Evolutionary conservation across 2,888 invertebrate genomes (phyloP), one percentile per base, ranked within the genome.

Genomic region (Chalcis sispes): DNA sequence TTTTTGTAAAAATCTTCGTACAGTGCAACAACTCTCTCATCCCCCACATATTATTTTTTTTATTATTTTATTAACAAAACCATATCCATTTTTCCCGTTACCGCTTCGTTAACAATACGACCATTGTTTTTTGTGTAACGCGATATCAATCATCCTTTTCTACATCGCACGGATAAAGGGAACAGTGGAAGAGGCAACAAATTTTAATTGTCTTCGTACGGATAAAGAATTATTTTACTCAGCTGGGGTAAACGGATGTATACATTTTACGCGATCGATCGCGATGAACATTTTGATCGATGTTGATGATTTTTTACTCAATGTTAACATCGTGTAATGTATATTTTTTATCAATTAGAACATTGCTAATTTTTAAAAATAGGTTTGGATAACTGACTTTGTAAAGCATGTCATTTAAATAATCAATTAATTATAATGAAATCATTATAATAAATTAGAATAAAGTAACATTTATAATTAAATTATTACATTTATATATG

Each of bases 191-290:
- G 54, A 20, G 40, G 62, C 69, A 75, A 75, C 64, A 75, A 69
- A 75, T 75, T 75, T 75, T 75, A 75, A 75, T 75, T 69, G 74
- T 69, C 64, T 64, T 40, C 50, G 13, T n/a, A n/a, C 40, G 36
- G 69, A 56, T 70, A 69, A 75, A 75, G 58, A 56, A 75, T 75
- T 46, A 64, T 59, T 59, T 46, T 23, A 42, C 48, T 36, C 23
- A 18, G 18, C 50, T 48, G 52, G 52, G 40, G 3, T 52, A 62
- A 52, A 20, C 56, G 61, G 10, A n/a, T 36, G 32, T 29, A 13
- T 42, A 42, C 25, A n/a, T n/a, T n/a, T n/a, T n/a, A n/a, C 25
- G 23, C 61, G 32, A 66, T 67, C 61, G 67, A 73, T 73, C 73
- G 61, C 73, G 52, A 59, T 67, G 52, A 52, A 52, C 52, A 40